Conservation (phyloP, 2,888 invertebrate species). For the Polyommatus icarus region DNA sequence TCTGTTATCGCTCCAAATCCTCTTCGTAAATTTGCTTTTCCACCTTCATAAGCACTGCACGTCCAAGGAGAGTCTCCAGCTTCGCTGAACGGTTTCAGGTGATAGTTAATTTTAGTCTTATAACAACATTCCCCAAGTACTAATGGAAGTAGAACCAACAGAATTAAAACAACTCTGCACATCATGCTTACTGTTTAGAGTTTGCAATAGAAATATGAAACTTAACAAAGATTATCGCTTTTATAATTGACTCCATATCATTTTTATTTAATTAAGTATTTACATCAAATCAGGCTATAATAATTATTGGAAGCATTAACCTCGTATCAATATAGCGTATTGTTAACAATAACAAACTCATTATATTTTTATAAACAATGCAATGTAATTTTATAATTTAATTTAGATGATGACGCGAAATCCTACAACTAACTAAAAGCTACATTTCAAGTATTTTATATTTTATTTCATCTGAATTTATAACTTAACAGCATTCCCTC, state of each 20-base stretch:
- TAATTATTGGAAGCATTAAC: neutral
- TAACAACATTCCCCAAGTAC: constrained; percentile 29
- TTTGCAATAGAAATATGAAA: neutral
- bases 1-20: constrained; percentile 3
- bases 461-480: too few relatives aligned
- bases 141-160: neutral
- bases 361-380: too few relatives aligned
- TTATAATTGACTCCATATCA: neutral
- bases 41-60: constrained; percentile 9
- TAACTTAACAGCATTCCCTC: too few relatives aligned
- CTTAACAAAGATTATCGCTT: neutral
- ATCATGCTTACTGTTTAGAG: neutral
- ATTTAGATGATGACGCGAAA: too few relatives aligned
- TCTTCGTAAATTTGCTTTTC: constrained; percentile 3
- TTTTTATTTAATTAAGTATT: neutral
- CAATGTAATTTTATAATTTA: too few relatives aligned
- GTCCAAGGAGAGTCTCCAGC: neutral
- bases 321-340: neutral
- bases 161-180: neutral
- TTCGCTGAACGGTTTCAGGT: neutral
- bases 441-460: too few relatives aligned
- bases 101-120: constrained; percentile 18
- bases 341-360: too few relatives aligned
- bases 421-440: too few relatives aligned
- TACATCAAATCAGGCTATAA: neutral